Conservation (phyloP, 2,797 vertebrate genomes). For the Rhinophrynus dorsalis region DNA sequence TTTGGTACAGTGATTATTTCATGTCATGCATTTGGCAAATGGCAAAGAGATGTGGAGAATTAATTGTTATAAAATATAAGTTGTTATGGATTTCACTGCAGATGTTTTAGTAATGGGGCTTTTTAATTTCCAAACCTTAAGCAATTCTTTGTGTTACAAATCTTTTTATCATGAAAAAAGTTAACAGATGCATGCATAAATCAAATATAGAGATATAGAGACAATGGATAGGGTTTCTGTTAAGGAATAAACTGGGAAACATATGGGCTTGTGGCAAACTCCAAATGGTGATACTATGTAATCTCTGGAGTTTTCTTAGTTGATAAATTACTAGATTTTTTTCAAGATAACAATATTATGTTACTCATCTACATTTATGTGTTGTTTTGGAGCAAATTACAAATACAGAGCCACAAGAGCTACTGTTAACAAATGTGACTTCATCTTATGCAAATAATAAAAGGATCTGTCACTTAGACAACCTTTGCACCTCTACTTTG, state of each 20-base stretch:
- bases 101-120: background rate
- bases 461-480: no score
- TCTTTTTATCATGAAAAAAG: slow-evolving; percentile 12
- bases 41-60: no score
- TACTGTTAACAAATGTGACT: no score
- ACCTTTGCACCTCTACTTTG: no score
- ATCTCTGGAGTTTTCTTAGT: no score
- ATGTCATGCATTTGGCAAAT: slow-evolving; percentile 11
- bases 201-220: slow-evolving; percentile 6
- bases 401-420: no score
- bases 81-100: background rate
- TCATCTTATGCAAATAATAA: no score
- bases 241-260: slow-evolving; percentile 15
- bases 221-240: slow-evolving; percentile 1
- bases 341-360: background rate
- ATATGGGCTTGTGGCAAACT: slow-evolving; percentile 20
- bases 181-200: slow-evolving; percentile 34
- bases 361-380: no score
- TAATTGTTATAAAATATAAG: no score
- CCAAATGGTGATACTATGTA: background rate
- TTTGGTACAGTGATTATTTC: background rate
- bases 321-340: background rate
- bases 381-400: no score
- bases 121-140: slow-evolving; percentile 15
- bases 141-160: slow-evolving; percentile 5